Conservation (phyloP, 2,797 vertebrate genomes). For the Chromis chromis region DNA sequence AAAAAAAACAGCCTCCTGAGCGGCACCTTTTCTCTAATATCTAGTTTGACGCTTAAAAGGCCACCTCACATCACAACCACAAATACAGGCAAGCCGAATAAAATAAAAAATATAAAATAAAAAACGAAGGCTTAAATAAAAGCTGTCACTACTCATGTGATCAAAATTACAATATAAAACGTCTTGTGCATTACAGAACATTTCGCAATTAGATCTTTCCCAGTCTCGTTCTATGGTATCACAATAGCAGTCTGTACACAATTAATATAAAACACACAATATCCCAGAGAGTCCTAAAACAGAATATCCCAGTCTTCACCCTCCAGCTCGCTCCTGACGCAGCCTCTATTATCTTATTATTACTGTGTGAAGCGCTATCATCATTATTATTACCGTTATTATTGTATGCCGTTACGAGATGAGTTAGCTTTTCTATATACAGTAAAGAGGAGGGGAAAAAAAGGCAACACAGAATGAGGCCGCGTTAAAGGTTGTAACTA, state of each 20-base stretch:
- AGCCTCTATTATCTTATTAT: slow-evolving; percentile 75
- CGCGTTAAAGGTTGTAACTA: slow-evolving; percentile 78
- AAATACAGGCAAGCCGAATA: slow-evolving; percentile 78
- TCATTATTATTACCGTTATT: slow-evolving; percentile 78
- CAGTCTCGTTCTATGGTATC: slow-evolving; percentile 80
- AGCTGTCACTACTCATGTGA: slow-evolving; percentile 76
- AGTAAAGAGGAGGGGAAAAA: slow-evolving; percentile 73
- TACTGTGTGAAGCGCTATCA: slow-evolving; percentile 68
- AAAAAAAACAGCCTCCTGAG: slow-evolving; percentile 55
- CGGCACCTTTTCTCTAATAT: slow-evolving; percentile 49
- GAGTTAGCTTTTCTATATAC: slow-evolving; percentile 80
- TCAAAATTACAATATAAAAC: slow-evolving; percentile 82
- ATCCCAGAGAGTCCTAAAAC: slow-evolving; percentile 80
- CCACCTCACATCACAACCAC: slow-evolving; percentile 79
- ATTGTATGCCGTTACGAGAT: slow-evolving; percentile 79
- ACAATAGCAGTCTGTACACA: slow-evolving; percentile 84
- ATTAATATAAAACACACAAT: slow-evolving; percentile 79
- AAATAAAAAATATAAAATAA: slow-evolving; percentile 38
- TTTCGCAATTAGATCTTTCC: slow-evolving; percentile 79
- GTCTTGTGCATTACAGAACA: slow-evolving; percentile 84
- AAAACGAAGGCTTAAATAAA: slow-evolving; percentile 76
- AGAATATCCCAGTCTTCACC: slow-evolving; percentile 71
- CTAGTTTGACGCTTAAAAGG: slow-evolving; percentile 70
- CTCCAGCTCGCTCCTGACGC: slow-evolving; percentile 42
- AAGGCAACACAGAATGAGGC: slow-evolving; percentile 84